These are phyloP conservation scores for Grammomys dolichurus DNA, from an alignment of 2,113 vertebrate species.

Conservation along the genomic window DNA sequence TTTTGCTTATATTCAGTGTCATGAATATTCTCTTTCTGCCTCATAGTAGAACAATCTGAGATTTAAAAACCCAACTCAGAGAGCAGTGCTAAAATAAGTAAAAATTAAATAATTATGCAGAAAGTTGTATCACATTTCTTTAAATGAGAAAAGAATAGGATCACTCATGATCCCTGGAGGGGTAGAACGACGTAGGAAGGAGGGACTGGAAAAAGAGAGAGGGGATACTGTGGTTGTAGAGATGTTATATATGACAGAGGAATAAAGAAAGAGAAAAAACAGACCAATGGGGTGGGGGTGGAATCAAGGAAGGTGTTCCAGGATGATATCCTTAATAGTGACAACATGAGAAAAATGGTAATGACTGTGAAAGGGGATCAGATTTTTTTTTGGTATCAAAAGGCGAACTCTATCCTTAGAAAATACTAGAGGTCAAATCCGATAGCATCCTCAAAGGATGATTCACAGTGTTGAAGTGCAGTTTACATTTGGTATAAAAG, in stretches of 20 bases:
- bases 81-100: neutral
- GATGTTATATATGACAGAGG: neutral
- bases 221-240: neutral
- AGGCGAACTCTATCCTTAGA: neutral
- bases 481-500: neutral
- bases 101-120: neutral
- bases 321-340: neutral
- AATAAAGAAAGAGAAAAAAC: too few relatives aligned
- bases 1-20: neutral
- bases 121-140: neutral
- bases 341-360: neutral
- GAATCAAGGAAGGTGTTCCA: neutral
- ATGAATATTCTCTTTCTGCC: neutral
- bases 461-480: neutral
- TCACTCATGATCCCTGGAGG: neutral
- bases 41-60: neutral
- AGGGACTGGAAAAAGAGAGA: neutral
- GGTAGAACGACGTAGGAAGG: neutral
- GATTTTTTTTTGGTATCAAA: neutral
- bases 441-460: neutral
- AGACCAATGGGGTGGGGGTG: neutral
- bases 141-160: neutral
- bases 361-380: neutral
- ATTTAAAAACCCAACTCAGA: neutral
- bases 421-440: neutral